Conservation (phyloP, 2,888 invertebrate species). For the Pristionchus mayeri region DNA sequence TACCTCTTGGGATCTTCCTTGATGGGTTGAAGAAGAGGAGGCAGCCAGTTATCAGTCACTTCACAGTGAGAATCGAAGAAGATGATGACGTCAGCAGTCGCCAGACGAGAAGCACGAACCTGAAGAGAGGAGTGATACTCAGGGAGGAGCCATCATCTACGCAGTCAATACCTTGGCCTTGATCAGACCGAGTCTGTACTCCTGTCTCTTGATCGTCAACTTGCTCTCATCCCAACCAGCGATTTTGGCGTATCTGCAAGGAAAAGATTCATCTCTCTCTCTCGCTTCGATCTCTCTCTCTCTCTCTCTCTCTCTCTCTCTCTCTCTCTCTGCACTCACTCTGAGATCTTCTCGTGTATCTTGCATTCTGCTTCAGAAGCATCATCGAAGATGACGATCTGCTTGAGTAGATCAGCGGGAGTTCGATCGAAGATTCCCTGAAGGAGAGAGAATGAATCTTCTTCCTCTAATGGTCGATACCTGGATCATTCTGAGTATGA, state of each 20-base stretch:
- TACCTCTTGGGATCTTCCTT: conserved; percentile 85
- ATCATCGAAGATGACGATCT: conserved; percentile 76
- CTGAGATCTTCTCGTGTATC: conserved; percentile 55
- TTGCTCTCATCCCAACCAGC: conserved; percentile 56
- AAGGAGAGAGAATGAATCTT: neutral
- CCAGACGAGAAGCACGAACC: conserved; percentile 91
- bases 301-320: neutral
- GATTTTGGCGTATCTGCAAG: conserved; percentile 63
- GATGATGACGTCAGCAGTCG: conserved; percentile 91
- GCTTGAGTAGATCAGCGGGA: conserved; percentile 69
- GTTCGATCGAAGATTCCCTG: conserved; percentile 63
- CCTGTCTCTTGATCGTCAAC: conserved; percentile 57
- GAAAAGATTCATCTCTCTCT: neutral
- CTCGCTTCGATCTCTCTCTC: too few species aligned
- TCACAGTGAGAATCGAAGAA: conserved; percentile 96
- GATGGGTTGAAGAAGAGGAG: conserved; percentile 91
- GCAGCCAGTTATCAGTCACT: conserved; percentile 96
- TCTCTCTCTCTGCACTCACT: neutral
- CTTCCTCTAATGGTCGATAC: too few species aligned
- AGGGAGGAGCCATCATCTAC: neutral
- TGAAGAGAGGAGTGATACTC: conserved; percentile 77
- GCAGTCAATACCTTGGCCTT: conserved; percentile 69
- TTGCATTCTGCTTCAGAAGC: conserved; percentile 65
- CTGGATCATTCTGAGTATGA: conserved; percentile 84
- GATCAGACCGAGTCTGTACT: conserved; percentile 56